Evolutionary conservation across 2,888 invertebrate genomes (phyloP), one percentile per base, ranked within the genome.

Genomic region (Dicyrtomina minuta): DNA sequence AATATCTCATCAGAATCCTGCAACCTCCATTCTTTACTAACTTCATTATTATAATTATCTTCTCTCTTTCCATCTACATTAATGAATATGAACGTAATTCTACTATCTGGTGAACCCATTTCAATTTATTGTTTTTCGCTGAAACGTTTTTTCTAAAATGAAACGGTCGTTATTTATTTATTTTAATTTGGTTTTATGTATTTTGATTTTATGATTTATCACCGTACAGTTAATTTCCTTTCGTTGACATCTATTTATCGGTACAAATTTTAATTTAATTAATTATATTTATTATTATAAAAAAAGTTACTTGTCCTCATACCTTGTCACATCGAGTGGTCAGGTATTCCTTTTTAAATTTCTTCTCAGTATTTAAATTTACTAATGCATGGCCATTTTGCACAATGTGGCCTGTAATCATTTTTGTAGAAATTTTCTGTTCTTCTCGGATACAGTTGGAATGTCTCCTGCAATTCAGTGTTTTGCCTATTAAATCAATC

Each of bases 391-490:
- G 70, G 65, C 65, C 46, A 66, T 70, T 70, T 58, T 64, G 66
- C 66, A 60, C 58, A 58, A 49, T 66, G 55, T 70, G 65, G 49
- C 58, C 59, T 59, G 27, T 60, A 53, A 60, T 33, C 20, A 56
- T 46, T 61, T 62, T 62, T 53, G 59, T 64, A 65, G 58, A 59
- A 58, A 49, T 51, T 58, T 49, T 53, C 43, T 70, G 49, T 66
- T 33, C n/a, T 68, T 24, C 41, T 56, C 39, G 41, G 27, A 43
- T 58, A 27, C 53, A 64, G 49, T 68, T 60, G 65, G 46, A 60
- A 60, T 70, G 70, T 65, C 65, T 70, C 66, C 60, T 66, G 70
- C 65, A 60, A 49, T 60, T 69, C 59, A 58, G 60, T 70, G 70
- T 70, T 66, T 64, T 66, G 65, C 66, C 66, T 70, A n/a, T 44